These are phyloP conservation scores for Sturnira hondurensis DNA, from an alignment of 2,113 vertebrate genomes.

Conservation along the genomic window DNA sequence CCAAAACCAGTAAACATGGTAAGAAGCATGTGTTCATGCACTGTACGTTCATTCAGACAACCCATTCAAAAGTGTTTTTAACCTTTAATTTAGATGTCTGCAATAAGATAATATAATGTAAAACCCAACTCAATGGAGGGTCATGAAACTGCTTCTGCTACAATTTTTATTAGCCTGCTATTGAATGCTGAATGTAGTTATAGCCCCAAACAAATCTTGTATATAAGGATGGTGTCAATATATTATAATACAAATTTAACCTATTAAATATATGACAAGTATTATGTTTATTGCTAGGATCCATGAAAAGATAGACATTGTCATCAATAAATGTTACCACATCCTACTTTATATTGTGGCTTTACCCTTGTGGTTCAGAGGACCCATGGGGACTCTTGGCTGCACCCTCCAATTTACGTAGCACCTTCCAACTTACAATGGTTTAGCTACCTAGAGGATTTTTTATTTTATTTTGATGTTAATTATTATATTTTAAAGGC, in stretches of 20 bases:
- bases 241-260: constrained; percentile 83
- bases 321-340: constrained; percentile 69
- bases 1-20: constrained; percentile 71
- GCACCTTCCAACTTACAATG: constrained; percentile 22
- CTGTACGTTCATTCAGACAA: constrained; percentile 79
- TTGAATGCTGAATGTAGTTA: constrained; percentile 76
- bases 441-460: background rate
- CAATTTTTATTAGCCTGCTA: constrained; percentile 85
- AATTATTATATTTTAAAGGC: background rate
- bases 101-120: constrained; percentile 83
- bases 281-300: constrained; percentile 77
- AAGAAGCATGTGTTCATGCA: constrained; percentile 77
- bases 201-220: constrained; percentile 81
- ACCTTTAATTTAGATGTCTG: constrained; percentile 86
- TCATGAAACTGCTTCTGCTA: constrained; percentile 82
- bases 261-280: constrained; percentile 83
- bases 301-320: constrained; percentile 78
- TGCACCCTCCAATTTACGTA: constrained; percentile 26
- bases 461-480: constrained; percentile 42
- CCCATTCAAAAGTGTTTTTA: constrained; percentile 84
- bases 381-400: constrained; percentile 7
- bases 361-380: background rate
- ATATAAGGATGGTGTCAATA: constrained; percentile 79
- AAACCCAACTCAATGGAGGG: constrained; percentile 84
- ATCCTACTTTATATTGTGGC: background rate